Percentiles rank a stretch among this genome's conserved stretches.
Evolutionary conservation across 2,113 vertebrate genomes (phyloP).

Genomic region (Sigmodon hispidus): DNA sequence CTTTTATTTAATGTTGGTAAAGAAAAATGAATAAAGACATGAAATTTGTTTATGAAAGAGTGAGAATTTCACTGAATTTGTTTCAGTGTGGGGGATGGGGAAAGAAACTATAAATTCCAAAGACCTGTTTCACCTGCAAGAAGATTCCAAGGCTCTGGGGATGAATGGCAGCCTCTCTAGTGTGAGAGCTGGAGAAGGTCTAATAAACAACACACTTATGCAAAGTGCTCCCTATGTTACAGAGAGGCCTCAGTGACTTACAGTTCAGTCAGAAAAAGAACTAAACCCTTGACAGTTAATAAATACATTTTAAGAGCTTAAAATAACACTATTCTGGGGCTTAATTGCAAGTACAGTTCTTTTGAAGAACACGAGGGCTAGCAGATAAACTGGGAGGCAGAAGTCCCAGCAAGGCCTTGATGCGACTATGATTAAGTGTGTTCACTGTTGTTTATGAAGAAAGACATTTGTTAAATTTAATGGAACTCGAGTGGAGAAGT

Average conservation of each 20-base stretch:
- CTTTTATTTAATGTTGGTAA: not conserved
- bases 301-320: not conserved
- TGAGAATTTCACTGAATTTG: not conserved
- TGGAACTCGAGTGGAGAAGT: not conserved
- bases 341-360: not conserved
- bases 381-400: not conserved
- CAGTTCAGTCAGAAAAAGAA: constrained; percentile 19
- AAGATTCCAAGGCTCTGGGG: not conserved
- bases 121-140: not conserved
- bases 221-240: not conserved
- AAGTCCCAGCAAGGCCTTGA: not conserved
- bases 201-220: constrained; percentile 8
- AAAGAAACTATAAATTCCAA: not conserved
- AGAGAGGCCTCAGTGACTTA: not conserved
- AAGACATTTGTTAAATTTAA: not conserved
- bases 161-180: not conserved
- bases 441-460: not conserved
- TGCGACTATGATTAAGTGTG: not conserved
- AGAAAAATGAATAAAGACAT: not conserved
- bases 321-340: not conserved
- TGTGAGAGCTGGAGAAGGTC: not conserved
- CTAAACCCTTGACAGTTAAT: not conserved
- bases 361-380: not conserved
- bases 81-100: not conserved
- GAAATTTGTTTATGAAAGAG: constrained; percentile 35